Conservation (phyloP, 2,113 vertebrate genomes). For the Cryptoleucopteryx plumbea region DNA sequence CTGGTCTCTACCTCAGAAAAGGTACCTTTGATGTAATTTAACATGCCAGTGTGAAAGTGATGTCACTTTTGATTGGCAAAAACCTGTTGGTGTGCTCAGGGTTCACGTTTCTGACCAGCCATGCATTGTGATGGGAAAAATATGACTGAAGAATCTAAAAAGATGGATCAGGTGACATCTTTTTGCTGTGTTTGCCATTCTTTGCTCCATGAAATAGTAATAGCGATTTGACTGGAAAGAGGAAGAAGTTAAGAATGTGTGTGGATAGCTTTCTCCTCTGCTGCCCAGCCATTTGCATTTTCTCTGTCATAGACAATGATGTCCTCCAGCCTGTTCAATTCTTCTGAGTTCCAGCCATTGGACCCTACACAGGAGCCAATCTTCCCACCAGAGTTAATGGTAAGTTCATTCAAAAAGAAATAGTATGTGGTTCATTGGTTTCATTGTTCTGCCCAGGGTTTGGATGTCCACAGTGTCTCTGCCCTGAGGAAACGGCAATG, state of each 20-base stretch:
- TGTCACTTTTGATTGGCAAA: neutral
- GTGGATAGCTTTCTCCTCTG: neutral
- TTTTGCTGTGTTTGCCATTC: neutral
- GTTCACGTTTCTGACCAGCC: neutral
- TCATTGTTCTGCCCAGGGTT: neutral
- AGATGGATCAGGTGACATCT: neutral
- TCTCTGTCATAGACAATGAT: constrained; percentile 46
- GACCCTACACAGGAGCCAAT: constrained; percentile 94
- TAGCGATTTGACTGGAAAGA: neutral
- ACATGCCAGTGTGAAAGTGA: neutral
- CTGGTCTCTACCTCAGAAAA: neutral
- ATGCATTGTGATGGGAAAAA: neutral
- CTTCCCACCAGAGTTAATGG: constrained; percentile 92
- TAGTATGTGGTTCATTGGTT: neutral
- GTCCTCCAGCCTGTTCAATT: constrained; percentile 72
- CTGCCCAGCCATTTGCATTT: neutral
- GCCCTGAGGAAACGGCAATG: neutral
- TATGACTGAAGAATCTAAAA: neutral
- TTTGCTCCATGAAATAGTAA: neutral
- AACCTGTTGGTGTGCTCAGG: neutral
- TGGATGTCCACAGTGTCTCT: neutral
- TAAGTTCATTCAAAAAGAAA: constrained; percentile 29
- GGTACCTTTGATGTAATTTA: neutral
- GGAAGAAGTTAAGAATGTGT: neutral
- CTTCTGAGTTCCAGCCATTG: constrained; percentile 84